These are phyloP conservation scores for Dioctria linearis DNA, from an alignment of 2,888 invertebrate species.

Conservation along the genomic window DNA sequence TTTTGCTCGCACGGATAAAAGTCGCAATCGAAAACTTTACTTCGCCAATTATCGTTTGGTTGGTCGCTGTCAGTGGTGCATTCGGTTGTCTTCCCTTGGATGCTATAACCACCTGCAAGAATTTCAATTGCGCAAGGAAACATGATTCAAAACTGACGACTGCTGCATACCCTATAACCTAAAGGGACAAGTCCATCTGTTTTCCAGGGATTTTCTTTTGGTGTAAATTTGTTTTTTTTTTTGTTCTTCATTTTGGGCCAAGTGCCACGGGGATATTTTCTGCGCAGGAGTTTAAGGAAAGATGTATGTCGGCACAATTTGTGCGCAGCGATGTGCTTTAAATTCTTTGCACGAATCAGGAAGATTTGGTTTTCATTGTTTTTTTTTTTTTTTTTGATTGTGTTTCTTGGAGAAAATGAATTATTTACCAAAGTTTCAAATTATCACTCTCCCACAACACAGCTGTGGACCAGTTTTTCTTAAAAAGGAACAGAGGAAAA, in stretches of 20 bases:
- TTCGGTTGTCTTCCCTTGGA: not conserved
- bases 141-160: not conserved
- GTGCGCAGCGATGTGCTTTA: too few species aligned
- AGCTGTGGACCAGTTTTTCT: too few species aligned
- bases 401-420: too few species aligned
- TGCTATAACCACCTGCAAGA: slow-evolving; percentile 14
- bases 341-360: too few species aligned
- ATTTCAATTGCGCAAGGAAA: slow-evolving; percentile 25
- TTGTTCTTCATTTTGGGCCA: not conserved
- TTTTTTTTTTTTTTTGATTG: too few species aligned
- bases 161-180: slow-evolving; percentile 1
- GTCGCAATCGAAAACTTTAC: not conserved
- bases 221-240: not conserved
- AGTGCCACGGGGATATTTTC: too few species aligned
- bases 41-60: slow-evolving; percentile 23
- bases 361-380: too few species aligned
- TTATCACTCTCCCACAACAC: too few species aligned
- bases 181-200: slow-evolving; percentile 37
- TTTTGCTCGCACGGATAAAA: slow-evolving; percentile 6
- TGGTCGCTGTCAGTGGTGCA: not conserved
- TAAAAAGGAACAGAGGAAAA: too few species aligned
- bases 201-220: slow-evolving; percentile 31
- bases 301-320: too few species aligned
- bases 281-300: too few species aligned
- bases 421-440: too few species aligned